Conservation (phyloP, 2,113 vertebrate species). For the Equus quagga region DNA sequence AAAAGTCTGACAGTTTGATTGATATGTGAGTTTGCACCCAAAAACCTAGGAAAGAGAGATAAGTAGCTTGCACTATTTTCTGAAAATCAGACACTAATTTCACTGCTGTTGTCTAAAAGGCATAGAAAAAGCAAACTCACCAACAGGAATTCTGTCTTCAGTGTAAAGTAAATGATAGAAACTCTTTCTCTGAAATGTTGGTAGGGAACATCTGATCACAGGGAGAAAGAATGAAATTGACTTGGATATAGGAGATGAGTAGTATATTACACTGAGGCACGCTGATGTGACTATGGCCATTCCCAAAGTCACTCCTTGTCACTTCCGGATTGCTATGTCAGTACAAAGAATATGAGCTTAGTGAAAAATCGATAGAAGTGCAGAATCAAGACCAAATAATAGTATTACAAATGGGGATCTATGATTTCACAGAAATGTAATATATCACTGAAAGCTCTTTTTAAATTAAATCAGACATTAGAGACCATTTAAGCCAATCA, state of each 20-base stretch:
- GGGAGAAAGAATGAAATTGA: background rate
- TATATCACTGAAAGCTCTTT: background rate
- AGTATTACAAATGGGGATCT: background rate
- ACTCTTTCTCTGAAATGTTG: background rate
- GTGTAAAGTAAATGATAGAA: background rate
- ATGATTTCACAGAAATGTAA: background rate
- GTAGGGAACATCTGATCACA: background rate
- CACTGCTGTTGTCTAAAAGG: background rate
- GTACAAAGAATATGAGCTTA: background rate
- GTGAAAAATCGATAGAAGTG: background rate
- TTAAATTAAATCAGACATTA: constrained; percentile 18
- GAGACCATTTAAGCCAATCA: background rate
- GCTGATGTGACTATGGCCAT: background rate
- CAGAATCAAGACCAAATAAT: constrained; percentile 29
- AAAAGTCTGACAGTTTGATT: background rate
- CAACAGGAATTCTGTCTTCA: background rate
- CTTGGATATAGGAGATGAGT: background rate
- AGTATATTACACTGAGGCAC: background rate
- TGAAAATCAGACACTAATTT: constrained; percentile 33
- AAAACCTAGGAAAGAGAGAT: background rate
- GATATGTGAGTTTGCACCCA: background rate
- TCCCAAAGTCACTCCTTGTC: background rate
- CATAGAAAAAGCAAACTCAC: background rate
- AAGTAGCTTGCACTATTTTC: background rate
- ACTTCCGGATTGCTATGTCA: background rate